A percentile compares a stretch with the other conserved stretches of the same genome.
These are phyloP conservation scores for Mobula hypostoma DNA, from an alignment of 2,113 vertebrate species.

Conservation along the genomic window DNA sequence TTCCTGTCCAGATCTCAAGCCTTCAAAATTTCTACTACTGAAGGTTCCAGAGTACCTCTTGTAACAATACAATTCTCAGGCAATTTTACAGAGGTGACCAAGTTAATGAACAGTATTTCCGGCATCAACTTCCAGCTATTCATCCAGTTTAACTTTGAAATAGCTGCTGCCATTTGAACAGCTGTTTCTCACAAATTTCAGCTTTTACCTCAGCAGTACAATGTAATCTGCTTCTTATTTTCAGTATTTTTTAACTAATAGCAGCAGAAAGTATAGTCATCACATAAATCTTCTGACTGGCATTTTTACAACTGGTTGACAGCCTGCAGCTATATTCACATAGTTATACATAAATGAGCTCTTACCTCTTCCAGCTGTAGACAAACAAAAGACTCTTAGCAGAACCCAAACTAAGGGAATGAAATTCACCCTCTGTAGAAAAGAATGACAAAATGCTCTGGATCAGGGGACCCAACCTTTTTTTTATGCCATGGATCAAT, in stretches of 20 bases:
- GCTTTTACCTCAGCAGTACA: neutral
- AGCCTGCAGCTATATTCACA: neutral
- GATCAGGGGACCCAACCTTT: too few species aligned
- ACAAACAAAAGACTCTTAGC: neutral
- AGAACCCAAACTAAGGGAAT: neutral
- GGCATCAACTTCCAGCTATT: neutral
- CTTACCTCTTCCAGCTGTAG: neutral
- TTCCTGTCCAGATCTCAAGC: neutral
- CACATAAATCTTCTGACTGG: neutral
- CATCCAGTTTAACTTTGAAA: neutral
- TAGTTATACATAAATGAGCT: neutral
- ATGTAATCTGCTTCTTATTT: neutral
- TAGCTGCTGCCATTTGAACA: neutral
- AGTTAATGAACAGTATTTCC: conserved; percentile 8
- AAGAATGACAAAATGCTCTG: neutral
- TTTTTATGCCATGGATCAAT: too few species aligned
- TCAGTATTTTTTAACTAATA: neutral
- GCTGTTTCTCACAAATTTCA: neutral
- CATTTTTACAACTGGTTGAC: conserved; percentile 19
- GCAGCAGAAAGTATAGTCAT: neutral
- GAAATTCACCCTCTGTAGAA: neutral
- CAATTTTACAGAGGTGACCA: neutral
- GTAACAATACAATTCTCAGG: neutral
- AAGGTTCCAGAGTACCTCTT: neutral
- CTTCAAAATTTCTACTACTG: neutral